A percentile compares a stretch with the other conserved stretches of the same genome.
These are phyloP conservation scores for Schizopygopsis pylzovi DNA, from an alignment of 2,797 vertebrate genomes.

Conservation along the genomic window DNA sequence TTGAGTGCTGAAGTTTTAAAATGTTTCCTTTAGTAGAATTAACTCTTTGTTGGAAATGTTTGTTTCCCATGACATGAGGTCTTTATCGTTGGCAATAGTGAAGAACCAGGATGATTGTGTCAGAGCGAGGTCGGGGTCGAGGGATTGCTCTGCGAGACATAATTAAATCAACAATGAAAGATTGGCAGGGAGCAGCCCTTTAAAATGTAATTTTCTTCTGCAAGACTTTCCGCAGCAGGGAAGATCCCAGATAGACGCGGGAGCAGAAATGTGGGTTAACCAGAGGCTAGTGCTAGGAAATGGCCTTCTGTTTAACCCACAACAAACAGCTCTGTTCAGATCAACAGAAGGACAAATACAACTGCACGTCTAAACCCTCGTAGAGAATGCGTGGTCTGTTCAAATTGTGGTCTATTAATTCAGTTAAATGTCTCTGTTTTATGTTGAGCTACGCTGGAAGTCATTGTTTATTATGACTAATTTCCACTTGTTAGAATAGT, in stretches of 20 bases:
- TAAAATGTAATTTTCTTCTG: conserved; percentile 65
- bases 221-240: conserved; percentile 55
- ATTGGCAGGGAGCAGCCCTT: conserved; percentile 57
- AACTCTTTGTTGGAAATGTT: neutral
- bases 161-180: conserved; percentile 67
- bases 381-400: neutral
- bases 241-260: conserved; percentile 44
- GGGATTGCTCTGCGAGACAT: conserved; percentile 53
- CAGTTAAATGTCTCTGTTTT: neutral
- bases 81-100: conserved; percentile 14
- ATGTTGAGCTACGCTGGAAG: neutral
- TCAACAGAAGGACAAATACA: neutral
- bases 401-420: neutral
- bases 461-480: neutral
- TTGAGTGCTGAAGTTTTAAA: neutral
- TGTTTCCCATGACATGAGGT: neutral
- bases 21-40: neutral
- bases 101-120: conserved; percentile 30
- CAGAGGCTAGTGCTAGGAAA: conserved; percentile 51
- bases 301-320: conserved; percentile 35
- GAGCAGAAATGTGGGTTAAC: conserved; percentile 49
- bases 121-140: conserved; percentile 34
- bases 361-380: neutral
- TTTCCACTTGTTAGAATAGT: neutral
- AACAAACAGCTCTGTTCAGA: conserved; percentile 33